These are phyloP conservation scores for Anguilla rostrata DNA, from an alignment of 2,113 vertebrate genomes.

Conservation along the genomic window DNA sequence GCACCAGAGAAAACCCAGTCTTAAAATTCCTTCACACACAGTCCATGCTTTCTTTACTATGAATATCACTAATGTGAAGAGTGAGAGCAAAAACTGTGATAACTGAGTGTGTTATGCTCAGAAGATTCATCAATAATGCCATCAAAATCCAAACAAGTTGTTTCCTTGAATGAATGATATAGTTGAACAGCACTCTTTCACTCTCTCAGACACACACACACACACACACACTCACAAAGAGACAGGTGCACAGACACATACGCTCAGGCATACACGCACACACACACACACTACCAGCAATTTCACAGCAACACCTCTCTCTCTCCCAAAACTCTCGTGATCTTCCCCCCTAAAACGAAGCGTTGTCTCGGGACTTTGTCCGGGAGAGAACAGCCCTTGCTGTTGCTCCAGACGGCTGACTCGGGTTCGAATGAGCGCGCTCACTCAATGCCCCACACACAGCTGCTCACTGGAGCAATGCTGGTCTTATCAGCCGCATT, in stretches of 20 bases:
- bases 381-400: not conserved
- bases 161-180: too few species aligned
- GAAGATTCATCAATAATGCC: too few species aligned
- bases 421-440: not conserved
- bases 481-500: not conserved
- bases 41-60: constrained; percentile 17
- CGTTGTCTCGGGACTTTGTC: not conserved
- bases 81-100: too few species aligned
- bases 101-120: too few species aligned
- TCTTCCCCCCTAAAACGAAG: constrained; percentile 10
- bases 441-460: not conserved
- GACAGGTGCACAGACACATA: constrained; percentile 49
- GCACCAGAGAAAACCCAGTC: not conserved
- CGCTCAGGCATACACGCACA: constrained; percentile 49
- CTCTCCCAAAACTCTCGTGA: not conserved
- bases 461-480: not conserved
- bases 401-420: not conserved
- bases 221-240: constrained; percentile 41
- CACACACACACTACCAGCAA: too few species aligned
- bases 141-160: too few species aligned
- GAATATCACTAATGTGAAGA: constrained; percentile 10
- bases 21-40: not conserved
- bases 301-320: too few species aligned
- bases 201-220: constrained; percentile 20
- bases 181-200: too few species aligned